Evolutionary conservation across 2,888 invertebrate species (phyloP), one percentile per base, ranked within the genome.

Genomic region (Andrena dorsata): DNA sequence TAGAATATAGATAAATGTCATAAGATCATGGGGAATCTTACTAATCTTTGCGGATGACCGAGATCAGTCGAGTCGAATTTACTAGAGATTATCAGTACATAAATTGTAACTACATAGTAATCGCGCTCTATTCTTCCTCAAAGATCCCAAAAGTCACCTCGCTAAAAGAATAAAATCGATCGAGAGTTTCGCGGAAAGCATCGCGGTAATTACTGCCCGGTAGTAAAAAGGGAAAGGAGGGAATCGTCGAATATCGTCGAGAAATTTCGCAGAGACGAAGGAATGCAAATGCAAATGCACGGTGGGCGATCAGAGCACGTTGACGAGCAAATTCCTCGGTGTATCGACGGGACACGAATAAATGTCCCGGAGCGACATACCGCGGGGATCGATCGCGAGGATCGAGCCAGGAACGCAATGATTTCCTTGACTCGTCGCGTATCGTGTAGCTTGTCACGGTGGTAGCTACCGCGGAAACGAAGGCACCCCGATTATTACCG

Each of bases 401-500:
- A 41, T 41, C 41, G 65, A 69, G 79, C 64, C 69, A 72, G 72
- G 74, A 72, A 76, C 75, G 72, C 83, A 77, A 82, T 73, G 86
- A 87, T 84, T 84, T 85, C 63, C 65, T 68, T 72, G 70, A 51
- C 58, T 61, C 65, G 61, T 76, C 76, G 64, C 64, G 56, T 56
- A 60, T 66, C 80, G 26, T 71, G 78, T 68, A 68, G 60, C 75
- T 70, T 75, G 82, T 83, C 86, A 83, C 73, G 86, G 41, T 28
- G 56, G 70, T 77, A 30, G 5, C 6, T 30, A 76, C 26, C 74
- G 64, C 84, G 86, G 83, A 82, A 86, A 83, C 82, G 88, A 80
- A 83, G 82, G 83, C 83, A 81, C 81, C 74, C 66, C 75, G 84
- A 87, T 88, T 87, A 88, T 88, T 87, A 88, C 68, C 74, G 73